A percentile compares a stretch with the other conserved stretches of the same genome.
Conservation (phyloP, 2,888 invertebrate species). For the Polietes domitor region DNA sequence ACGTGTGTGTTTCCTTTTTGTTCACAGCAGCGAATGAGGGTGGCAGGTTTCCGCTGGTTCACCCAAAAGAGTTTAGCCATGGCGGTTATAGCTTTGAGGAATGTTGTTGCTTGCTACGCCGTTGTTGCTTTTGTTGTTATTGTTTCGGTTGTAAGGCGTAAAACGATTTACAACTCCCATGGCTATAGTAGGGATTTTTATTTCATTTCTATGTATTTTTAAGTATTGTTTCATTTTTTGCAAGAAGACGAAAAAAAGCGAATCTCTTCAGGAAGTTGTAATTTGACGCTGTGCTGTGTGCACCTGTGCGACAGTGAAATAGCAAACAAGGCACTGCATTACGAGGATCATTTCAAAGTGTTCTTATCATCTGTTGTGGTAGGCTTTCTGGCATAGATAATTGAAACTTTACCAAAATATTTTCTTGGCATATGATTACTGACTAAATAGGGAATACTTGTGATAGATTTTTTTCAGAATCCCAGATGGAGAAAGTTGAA, state of each 20-base stretch:
- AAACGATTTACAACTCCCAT: conserved; percentile 62
- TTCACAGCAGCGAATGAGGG: conserved; percentile 15
- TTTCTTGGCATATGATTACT: no score
- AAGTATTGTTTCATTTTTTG: conserved; percentile 37
- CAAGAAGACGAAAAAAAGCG: background rate
- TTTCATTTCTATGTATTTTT: conserved; percentile 45
- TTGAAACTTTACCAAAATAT: no score
- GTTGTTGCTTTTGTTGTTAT: conserved; percentile 32
- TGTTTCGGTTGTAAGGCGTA: conserved; percentile 48
- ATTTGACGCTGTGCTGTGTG: background rate
- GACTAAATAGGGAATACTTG: no score
- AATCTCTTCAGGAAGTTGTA: conserved; percentile 12
- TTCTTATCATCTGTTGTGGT: no score
- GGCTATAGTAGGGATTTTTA: conserved; percentile 50
- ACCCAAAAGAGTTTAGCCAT: conserved; percentile 12
- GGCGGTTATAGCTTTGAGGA: background rate
- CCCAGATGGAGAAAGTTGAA: no score
- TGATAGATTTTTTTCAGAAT: no score
- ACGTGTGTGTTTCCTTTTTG: conserved; percentile 33
- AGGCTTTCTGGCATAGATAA: no score
- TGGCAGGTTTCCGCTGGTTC: conserved; percentile 7
- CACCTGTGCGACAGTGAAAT: background rate
- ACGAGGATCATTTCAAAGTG: no score
- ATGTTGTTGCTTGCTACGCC: conserved; percentile 25
- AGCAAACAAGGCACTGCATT: no score